Base-by-base conservation (phyloP, 2,888 invertebrate species). In the Volucella bombylans region DNA sequence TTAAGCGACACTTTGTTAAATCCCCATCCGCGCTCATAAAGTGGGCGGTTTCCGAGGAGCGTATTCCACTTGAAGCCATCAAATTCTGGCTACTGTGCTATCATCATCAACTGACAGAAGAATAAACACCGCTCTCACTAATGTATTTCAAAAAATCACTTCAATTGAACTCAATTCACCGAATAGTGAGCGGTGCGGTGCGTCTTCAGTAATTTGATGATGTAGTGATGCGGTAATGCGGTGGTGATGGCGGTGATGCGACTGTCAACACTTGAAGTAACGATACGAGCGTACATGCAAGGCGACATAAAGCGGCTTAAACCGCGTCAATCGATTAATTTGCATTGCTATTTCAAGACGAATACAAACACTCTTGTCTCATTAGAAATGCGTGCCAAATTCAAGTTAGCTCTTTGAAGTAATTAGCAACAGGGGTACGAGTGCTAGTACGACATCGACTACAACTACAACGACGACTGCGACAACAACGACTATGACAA, bases 371-470 rank as follows among this genome's bases (percentile, higher is more conserved):
- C 57, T 62, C 62, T 45, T 79, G 68, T 82, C 83, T 69, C 74
- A 83, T 80, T 83, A 71, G 74, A 80, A 80, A 80, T 83, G 80
- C 80, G 80, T 80, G 80, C 83, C 69, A 80, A 80, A 80, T 80
- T 80, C 71, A 80, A 74, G 69, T 73, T 47, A 65, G 4, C 68
- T 71, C 52, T 69, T n/a, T 14, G 39, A 64, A 41, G 50, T 65
- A 65, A 45, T 49, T 68, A 68, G 68, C 69, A 57, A 54, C 23
- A 64, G 54, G 55, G 45, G 64, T 52, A 55, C 50, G 41, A 31
- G 15, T 15, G 57, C 23, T 1, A 23, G 3, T 31, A 31, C 31
- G 31, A 31, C 31, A 31, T 4, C 31, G 6, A 31, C 31, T 43
- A 68, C 55, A 68, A 68, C 55, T 55, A 68, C 68, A 54, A 55